Base-by-base conservation (phyloP, 2,113 vertebrate species). In the Theristicus caerulescens region DNA sequence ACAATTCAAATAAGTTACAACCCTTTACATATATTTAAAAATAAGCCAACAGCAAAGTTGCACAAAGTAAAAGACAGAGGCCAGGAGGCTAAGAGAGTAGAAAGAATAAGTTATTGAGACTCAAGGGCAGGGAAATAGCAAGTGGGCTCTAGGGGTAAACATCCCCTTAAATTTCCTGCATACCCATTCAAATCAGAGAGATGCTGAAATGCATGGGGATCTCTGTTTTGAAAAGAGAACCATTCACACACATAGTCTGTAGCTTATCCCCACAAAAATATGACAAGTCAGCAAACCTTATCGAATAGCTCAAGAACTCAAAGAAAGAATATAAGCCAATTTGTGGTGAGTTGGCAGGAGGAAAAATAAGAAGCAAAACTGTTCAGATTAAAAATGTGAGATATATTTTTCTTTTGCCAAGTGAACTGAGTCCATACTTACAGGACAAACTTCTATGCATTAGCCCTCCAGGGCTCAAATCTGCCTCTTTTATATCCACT, bases 351-450 rank as follows among this genome's bases (percentile, higher is more conserved):
- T 7, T 88, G 58, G 74, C 62, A 81, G 55, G 19, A 85, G 47
- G 78, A 44, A 88, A 82, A 94, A 79, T 49, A 95, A 86, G 54
- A 69, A 76, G 62, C 51, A 82, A 89, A 80, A 73, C 46, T 40
- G 20, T 49, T 85, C 64, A 86, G 85, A 91, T 80, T 65, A 77
- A 94, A 97, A 97, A 74, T 0, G 10, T 73, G 74, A 91, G 85
- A 80, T n/a, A 66, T 73, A 74, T 90, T 94, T 81, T 85, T 72
- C 66, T 91, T 94, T 70, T 90, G 87, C 84, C 90, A 95, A 82
- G 54, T 66, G 70, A 96, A 86, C 27, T 1, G 10, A 87, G 77
- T 55, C 73, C 46, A 87, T 32, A 59, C 65, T 71, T 46, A 49
- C 5, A 82, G n/a, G 38, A 91, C 31, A 61, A 59, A 70, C 36